Base-by-base conservation (phyloP, 1,140 invertebrate genomes). In the Glossosoma conforme region DNA sequence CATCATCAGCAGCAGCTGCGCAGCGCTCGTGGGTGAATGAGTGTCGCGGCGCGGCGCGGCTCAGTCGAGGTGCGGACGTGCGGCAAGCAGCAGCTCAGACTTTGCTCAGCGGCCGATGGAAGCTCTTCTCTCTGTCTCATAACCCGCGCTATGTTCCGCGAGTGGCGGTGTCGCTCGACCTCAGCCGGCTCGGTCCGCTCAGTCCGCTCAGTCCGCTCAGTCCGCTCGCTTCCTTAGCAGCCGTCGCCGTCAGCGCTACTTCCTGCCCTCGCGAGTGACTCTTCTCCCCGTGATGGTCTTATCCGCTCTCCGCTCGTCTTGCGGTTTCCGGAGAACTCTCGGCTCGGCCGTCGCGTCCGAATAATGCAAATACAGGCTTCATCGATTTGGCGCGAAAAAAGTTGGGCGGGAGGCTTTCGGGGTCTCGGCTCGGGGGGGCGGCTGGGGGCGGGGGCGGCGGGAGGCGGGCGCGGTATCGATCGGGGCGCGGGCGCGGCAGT, bases 401-500 rank as follows among this genome's bases (percentile, higher is more conserved):
- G 41, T 43, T 36, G 54, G n/a, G 37, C 50, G 64, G 64, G 66
- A 61, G 64, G 58, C 61, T 65, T n/a, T 63, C 63, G 65, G 68
- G 55, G 64, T 62, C 57, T 58, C 54, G 58, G 57, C 52, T 37
- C 24, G 54, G 50, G 52, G 58, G 37, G 50, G 58, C 45, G 54
- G 52, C 42, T 50, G 59, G 45, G 14, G 43, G 48, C 18, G 42
- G 50, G 56, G 43, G 49, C 56, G 61, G 37, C 43, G 15, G 42
- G 50, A 56, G 44, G 50, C 56, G 60, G 60, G 54, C 55, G 56
- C 56, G 61, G 54, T 60, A 49, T 56, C 62, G 65, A 60, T 62
- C 64, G 72, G 67, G 65, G 65, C 65, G 68, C 61, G 43, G 44
- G 14, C 59, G 65, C 62, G 65, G 65, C 21, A 54, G 52, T 53